Evolutionary conservation across 2,113 vertebrate species (phyloP).

Genomic region (Ovis canadensis): DNA sequence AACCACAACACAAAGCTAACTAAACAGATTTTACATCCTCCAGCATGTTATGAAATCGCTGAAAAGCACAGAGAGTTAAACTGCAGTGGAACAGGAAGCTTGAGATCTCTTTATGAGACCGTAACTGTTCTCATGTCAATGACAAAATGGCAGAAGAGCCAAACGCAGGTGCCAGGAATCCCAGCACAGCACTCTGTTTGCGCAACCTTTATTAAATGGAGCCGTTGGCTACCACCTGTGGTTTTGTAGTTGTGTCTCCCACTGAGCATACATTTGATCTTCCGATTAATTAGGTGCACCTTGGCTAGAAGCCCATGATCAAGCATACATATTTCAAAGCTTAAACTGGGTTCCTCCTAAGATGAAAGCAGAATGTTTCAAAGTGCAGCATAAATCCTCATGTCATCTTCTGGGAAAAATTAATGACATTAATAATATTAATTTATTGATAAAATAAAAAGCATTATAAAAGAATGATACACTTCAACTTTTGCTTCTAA

Average conservation of each 20-base stretch:
- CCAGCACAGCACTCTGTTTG: conserved; percentile 23
- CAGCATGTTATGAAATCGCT: neutral
- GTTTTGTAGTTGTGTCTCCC: conserved; percentile 48
- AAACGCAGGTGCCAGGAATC: conserved; percentile 25
- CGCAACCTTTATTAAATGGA: conserved; percentile 55
- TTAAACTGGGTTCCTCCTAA: conserved; percentile 43
- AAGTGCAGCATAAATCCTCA: conserved; percentile 60
- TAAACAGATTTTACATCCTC: conserved; percentile 42
- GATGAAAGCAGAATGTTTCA: conserved; percentile 53
- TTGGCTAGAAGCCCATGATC: conserved; percentile 40
- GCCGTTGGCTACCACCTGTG: conserved; percentile 43
- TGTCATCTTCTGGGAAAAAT: conserved; percentile 51
- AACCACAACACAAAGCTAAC: neutral
- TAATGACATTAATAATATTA: conserved; percentile 56
- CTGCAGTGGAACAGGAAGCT: conserved; percentile 1
- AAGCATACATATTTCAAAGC: conserved; percentile 60
- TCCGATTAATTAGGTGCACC: conserved; percentile 62
- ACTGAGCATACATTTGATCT: conserved; percentile 46
- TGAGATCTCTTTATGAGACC: conserved; percentile 28
- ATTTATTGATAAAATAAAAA: conserved; percentile 54
- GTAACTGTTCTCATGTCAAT: conserved; percentile 42
- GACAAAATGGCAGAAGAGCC: conserved; percentile 55
- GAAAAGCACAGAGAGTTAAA: conserved; percentile 7
- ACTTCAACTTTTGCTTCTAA: conserved; percentile 49
- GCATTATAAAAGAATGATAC: conserved; percentile 33